Conservation (phyloP, 2,888 invertebrate genomes). For the Ommatoiulus sabulosus region DNA sequence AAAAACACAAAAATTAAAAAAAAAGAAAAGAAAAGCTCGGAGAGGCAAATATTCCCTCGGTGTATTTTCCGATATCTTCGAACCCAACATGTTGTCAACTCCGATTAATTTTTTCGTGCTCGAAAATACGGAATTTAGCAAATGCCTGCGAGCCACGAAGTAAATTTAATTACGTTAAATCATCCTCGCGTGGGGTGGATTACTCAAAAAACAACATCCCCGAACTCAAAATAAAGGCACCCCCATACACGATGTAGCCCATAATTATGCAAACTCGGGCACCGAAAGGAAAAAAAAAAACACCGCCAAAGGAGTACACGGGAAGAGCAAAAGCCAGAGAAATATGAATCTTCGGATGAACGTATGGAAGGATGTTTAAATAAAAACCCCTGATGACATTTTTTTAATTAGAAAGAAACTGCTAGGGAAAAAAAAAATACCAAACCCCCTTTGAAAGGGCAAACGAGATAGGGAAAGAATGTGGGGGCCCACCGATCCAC, state of each 20-base stretch:
- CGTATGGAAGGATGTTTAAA: slow-evolving; percentile 23
- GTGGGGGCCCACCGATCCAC: neutral
- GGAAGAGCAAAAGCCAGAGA: slow-evolving; percentile 7
- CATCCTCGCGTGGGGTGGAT: slow-evolving; percentile 40
- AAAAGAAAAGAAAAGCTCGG: neutral
- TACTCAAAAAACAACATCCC: slow-evolving; percentile 31
- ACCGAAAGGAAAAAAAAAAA: neutral
- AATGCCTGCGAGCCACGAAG: slow-evolving; percentile 28
- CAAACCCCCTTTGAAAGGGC: neutral
- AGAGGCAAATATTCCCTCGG: neutral
- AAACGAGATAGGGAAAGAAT: slow-evolving; percentile 31
- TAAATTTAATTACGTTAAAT: slow-evolving; percentile 36
- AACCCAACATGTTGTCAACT: slow-evolving; percentile 5
- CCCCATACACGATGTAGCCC: neutral
- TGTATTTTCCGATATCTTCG: slow-evolving; percentile 27
- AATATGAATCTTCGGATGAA: slow-evolving; percentile 14
- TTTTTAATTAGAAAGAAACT: slow-evolving; percentile 38
- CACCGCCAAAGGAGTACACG: slow-evolving; percentile 24
- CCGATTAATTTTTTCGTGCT: slow-evolving; percentile 23
- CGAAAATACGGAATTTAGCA: slow-evolving; percentile 33
- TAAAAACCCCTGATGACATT: slow-evolving; percentile 26
- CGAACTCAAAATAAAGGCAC: neutral
- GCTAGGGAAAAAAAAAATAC: neutral
- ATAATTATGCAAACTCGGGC: slow-evolving; percentile 28
- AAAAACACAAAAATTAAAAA: neutral